Percentiles rank a stretch among this genome's conserved stretches.
These are phyloP conservation scores for Pyrrhia umbra DNA, from an alignment of 2,888 invertebrate species.

Conservation along the genomic window DNA sequence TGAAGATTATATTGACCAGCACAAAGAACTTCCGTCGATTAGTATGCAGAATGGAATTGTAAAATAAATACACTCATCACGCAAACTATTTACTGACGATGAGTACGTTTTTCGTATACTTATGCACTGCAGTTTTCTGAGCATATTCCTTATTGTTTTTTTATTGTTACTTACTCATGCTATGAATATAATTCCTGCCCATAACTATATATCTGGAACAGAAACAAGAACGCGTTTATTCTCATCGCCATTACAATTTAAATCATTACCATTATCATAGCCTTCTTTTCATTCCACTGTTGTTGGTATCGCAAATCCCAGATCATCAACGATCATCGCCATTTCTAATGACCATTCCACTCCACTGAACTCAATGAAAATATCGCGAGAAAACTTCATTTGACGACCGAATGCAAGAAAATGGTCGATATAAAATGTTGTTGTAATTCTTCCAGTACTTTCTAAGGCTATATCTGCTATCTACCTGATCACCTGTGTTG, in stretches of 20 bases:
- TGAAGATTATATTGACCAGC: slow-evolving; percentile 21
- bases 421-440: slow-evolving; percentile 38
- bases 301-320: slow-evolving; percentile 8
- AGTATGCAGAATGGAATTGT: slow-evolving; percentile 12
- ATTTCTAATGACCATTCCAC: slow-evolving; percentile 54
- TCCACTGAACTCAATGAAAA: slow-evolving; percentile 49
- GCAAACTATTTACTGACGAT: not conserved
- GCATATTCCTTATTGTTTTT: not conserved
- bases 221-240: not conserved
- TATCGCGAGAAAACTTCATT: slow-evolving; percentile 39
- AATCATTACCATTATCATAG: slow-evolving; percentile 7
- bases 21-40: slow-evolving; percentile 26
- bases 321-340: slow-evolving; percentile 21
- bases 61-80: slow-evolving; percentile 10
- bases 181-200: not conserved
- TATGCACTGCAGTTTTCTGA: not conserved
- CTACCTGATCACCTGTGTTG: slow-evolving; percentile 38
- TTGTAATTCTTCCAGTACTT: slow-evolving; percentile 46
- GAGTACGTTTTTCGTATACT: not conserved
- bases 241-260: not conserved
- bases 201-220: not conserved
- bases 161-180: not conserved
- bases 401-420: slow-evolving; percentile 32
- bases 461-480: slow-evolving; percentile 44
- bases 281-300: slow-evolving; percentile 6